Evolutionary conservation across 2,797 vertebrate species (phyloP).

Genomic region (Pteronotus mesoamericanus): DNA sequence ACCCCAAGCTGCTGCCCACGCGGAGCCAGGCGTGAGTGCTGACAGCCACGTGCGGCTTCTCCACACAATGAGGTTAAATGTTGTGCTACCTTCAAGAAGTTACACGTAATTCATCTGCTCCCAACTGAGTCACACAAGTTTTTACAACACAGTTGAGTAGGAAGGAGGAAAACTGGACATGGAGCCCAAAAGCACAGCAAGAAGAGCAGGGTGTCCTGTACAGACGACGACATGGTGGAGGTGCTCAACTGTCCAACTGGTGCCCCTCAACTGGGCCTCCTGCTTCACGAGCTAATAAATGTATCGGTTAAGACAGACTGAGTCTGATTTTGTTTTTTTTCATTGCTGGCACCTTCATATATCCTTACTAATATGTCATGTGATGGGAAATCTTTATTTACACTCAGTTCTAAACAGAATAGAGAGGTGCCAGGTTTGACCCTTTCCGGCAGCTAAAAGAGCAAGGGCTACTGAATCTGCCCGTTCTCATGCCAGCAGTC

Average conservation of each 20-base stretch:
- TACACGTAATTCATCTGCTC: neutral
- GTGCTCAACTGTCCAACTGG: neutral
- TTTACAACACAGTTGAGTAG: neutral
- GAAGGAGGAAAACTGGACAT: neutral
- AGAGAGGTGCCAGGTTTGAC: neutral
- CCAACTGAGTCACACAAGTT: neutral
- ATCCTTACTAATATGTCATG: neutral
- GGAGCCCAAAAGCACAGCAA: neutral
- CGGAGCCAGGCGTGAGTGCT: neutral
- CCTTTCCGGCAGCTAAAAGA: neutral
- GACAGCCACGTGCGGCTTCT: neutral
- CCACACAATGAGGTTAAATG: neutral
- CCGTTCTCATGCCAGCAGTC: neutral
- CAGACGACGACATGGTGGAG: rapidly evolving
- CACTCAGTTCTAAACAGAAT: neutral
- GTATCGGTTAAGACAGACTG: neutral
- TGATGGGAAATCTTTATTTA: neutral
- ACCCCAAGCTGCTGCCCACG: neutral
- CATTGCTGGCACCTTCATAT: neutral
- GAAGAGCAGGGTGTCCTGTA: neutral
- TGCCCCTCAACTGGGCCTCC: neutral
- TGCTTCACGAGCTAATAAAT: neutral
- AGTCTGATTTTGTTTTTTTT: neutral
- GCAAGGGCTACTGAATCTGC: neutral
- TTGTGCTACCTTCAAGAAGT: neutral